Evolutionary conservation across 2,797 vertebrate species (phyloP).

Genomic region (Morelia viridis): DNA sequence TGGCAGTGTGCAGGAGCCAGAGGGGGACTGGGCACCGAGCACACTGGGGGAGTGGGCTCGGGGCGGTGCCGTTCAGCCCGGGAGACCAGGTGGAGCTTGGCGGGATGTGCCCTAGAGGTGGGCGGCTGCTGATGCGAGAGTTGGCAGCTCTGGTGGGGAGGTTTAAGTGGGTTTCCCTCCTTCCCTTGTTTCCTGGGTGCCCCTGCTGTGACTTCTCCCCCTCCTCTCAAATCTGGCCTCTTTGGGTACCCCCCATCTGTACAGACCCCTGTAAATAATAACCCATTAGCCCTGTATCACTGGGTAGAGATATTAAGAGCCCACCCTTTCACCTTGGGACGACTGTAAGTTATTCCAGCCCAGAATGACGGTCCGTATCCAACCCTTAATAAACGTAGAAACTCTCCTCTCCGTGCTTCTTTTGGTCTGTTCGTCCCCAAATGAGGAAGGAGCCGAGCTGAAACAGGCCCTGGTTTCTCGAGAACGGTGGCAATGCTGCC

Average conservation of each 20-base stretch:
- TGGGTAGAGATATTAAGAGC: slow-evolving; percentile 56
- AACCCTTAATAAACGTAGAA: slow-evolving; percentile 49
- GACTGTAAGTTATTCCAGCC: slow-evolving; percentile 51
- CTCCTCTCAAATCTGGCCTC: not conserved
- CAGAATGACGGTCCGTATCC: slow-evolving; percentile 8
- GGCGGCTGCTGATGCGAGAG: not conserved
- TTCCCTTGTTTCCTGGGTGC: slow-evolving; percentile 5
- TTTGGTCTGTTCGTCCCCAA: not conserved
- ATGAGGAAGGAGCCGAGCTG: no score
- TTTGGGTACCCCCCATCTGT: slow-evolving; percentile 28
- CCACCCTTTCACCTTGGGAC: slow-evolving; percentile 11
- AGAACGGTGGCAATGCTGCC: not conserved
- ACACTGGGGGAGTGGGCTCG: not conserved
- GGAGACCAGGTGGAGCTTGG: not conserved
- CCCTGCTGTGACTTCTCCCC: not conserved
- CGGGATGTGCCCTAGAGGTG: not conserved
- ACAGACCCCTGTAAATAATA: slow-evolving; percentile 50
- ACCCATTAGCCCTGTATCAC: slow-evolving; percentile 53
- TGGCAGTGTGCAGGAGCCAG: not conserved
- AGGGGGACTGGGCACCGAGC: not conserved
- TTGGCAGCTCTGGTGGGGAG: not conserved
- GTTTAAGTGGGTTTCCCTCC: not conserved
- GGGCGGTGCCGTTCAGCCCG: not conserved
- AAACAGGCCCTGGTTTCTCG: no score
- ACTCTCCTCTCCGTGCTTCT: not conserved